Conservation (phyloP, 2,113 vertebrate genomes). For the Coptodon bakossiorum region DNA sequence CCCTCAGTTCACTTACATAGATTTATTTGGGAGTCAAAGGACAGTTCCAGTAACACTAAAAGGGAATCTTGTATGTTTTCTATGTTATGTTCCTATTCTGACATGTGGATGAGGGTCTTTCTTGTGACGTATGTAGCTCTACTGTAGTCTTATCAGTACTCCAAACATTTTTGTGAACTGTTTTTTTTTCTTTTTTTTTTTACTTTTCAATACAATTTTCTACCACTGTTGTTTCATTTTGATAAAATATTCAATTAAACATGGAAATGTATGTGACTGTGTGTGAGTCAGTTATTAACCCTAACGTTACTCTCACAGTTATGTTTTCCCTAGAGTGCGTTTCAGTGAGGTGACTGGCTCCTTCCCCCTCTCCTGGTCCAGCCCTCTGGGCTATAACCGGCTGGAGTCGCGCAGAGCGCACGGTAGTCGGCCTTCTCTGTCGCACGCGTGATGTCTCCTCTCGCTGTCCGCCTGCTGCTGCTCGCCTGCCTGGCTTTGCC, state of each 20-base stretch:
- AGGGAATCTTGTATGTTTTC: conserved; percentile 27
- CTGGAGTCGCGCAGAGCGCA: not conserved
- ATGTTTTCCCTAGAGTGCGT: not conserved
- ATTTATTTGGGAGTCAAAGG: not conserved
- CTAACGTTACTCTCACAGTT: not conserved
- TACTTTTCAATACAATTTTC: not conserved
- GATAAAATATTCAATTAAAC: conserved; percentile 20
- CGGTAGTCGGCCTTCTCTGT: not conserved
- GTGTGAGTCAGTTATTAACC: not conserved
- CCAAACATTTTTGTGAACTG: not conserved
- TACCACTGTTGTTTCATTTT: conserved; percentile 18
- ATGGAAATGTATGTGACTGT: not conserved
- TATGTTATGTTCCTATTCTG: not conserved
- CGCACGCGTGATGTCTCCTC: conserved; percentile 43
- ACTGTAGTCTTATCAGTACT: not conserved
- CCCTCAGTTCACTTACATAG: not conserved
- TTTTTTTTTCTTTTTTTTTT: not conserved
- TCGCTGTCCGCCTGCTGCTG: conserved; percentile 51
- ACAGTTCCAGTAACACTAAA: not conserved
- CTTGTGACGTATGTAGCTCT: not conserved
- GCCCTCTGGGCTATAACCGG: conserved; percentile 22
- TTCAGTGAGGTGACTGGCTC: not conserved
- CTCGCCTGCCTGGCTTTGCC: conserved; percentile 57
- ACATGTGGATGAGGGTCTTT: not conserved
- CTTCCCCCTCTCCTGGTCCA: conserved; percentile 25